Evolutionary conservation across 1,140 invertebrate species (phyloP).

Genomic region (Dreissena rostriformis): DNA sequence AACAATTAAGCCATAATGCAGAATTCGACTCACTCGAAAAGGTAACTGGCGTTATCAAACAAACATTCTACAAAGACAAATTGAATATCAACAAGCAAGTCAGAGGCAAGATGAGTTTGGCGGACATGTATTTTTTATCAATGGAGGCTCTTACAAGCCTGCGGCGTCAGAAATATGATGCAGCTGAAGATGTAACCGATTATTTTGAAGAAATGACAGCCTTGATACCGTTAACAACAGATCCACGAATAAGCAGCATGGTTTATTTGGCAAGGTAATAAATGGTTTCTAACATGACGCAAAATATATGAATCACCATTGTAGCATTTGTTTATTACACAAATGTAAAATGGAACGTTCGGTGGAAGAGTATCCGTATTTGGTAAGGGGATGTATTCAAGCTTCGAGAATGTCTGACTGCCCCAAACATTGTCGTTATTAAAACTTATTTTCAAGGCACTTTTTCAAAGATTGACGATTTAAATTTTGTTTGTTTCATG

Average conservation of each 20-base stretch:
- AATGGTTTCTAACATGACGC: background rate
- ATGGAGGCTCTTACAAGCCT: slow-evolving; percentile 26
- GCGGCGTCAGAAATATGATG: slow-evolving; percentile 20
- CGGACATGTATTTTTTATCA: slow-evolving; percentile 30
- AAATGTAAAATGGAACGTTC: background rate
- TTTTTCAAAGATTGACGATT: no score
- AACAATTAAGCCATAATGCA: no score
- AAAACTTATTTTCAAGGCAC: no score
- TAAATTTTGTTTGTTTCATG: no score
- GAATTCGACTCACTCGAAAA: no score
- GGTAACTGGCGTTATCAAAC: no score
- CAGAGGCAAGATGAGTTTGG: slow-evolving; percentile 19
- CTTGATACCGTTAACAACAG: slow-evolving; percentile 29
- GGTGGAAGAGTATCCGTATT: background rate
- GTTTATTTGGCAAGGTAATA: slow-evolving; percentile 27
- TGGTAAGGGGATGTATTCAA: no score
- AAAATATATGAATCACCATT: background rate
- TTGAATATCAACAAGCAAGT: background rate
- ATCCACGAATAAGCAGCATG: slow-evolving; percentile 36
- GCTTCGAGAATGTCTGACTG: no score
- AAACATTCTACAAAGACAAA: no score
- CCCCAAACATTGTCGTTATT: no score
- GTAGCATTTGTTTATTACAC: background rate
- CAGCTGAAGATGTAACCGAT: background rate
- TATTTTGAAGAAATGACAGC: slow-evolving; percentile 31